phyloP scores from a whole-genome alignment of 2,113 vertebrate species.

The Gila orcuttii region DNA sequence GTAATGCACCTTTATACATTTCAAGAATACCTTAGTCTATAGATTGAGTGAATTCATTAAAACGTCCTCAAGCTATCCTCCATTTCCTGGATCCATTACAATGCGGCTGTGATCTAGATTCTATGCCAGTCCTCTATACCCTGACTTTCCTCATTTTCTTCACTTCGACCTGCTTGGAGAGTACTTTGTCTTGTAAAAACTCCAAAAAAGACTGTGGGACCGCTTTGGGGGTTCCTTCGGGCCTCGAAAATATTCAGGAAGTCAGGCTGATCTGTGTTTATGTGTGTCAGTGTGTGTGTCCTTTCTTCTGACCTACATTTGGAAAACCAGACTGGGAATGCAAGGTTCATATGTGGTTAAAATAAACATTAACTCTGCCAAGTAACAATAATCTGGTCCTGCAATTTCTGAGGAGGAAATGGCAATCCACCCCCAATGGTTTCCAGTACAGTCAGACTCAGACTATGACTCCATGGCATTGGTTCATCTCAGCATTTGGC shows the following conservation, averaged over 20 bases:
- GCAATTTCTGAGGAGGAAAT: slow-evolving; percentile 28
- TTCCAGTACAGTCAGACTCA: slow-evolving; percentile 12
- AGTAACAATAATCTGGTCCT: slow-evolving; percentile 35
- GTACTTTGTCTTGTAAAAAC: slow-evolving; percentile 36
- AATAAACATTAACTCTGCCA: slow-evolving; percentile 58
- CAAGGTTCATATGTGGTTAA: slow-evolving; percentile 50
- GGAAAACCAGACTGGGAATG: slow-evolving; percentile 34
- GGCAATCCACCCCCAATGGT: slow-evolving; percentile 24
- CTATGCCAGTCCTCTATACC: slow-evolving; percentile 20
- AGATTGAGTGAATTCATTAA: slow-evolving; percentile 39
- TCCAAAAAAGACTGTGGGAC: slow-evolving; percentile 7
- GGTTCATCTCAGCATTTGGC: slow-evolving; percentile 31
- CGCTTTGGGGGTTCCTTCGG: slow-evolving; percentile 15
- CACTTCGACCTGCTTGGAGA: slow-evolving; percentile 39
- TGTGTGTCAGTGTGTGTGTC: slow-evolving; percentile 32
- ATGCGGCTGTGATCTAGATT: slow-evolving; percentile 44
- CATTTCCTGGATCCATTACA: slow-evolving; percentile 33
- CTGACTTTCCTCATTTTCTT: slow-evolving; percentile 23
- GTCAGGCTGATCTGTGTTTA: slow-evolving; percentile 13
- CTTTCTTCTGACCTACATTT: slow-evolving; percentile 66
- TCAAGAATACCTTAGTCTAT: neutral
- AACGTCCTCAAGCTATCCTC: neutral
- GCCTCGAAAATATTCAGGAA: slow-evolving; percentile 12
- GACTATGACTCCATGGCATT: neutral
- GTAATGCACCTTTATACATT: neutral